phyloP scores from a whole-genome alignment of 2,888 invertebrate species.

The Latheticus oryzae region DNA sequence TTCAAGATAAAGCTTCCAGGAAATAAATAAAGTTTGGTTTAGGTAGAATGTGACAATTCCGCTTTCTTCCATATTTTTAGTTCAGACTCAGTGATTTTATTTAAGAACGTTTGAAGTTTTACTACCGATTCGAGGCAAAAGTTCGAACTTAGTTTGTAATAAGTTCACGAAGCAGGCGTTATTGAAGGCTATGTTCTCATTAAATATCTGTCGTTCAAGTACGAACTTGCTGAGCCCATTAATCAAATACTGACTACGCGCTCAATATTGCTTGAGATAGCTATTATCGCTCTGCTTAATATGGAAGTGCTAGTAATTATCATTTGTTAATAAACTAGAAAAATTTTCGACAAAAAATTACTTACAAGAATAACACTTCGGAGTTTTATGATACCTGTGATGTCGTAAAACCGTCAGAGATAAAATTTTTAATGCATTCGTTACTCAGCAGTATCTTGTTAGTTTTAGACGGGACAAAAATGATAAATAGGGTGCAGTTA shows the following conservation, averaged over 20 bases:
- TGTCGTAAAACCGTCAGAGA: too few relatives aligned
- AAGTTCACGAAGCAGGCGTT: conserved; percentile 32
- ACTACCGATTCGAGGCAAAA: conserved; percentile 10
- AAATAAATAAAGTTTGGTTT: too few relatives aligned
- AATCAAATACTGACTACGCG: conserved; percentile 38
- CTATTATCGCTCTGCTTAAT: conserved; percentile 31
- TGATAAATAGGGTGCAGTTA: conserved; percentile 17
- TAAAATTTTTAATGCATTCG: too few relatives aligned
- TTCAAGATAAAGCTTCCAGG: too few relatives aligned
- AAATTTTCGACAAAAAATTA: too few relatives aligned
- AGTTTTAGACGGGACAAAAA: conserved; percentile 7
- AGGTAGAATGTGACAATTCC: conserved; percentile 22
- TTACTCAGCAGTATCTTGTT: too few relatives aligned
- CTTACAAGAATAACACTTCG: conserved; percentile 4
- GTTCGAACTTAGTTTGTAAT: conserved; percentile 29
- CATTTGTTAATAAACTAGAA: conserved; percentile 30
- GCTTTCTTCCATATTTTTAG: conserved; percentile 10
- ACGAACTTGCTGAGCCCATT: conserved; percentile 33
- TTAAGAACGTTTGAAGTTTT: conserved; percentile 21
- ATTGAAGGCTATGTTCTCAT: conserved; percentile 38
- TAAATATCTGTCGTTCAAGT: conserved; percentile 39
- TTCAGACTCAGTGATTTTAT: conserved; percentile 17
- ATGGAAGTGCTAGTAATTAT: conserved; percentile 27
- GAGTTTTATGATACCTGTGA: too few relatives aligned
- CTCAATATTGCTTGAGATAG: conserved; percentile 35